Conservation (phyloP, 2,113 vertebrate genomes). For the Cryptotis parvus region DNA sequence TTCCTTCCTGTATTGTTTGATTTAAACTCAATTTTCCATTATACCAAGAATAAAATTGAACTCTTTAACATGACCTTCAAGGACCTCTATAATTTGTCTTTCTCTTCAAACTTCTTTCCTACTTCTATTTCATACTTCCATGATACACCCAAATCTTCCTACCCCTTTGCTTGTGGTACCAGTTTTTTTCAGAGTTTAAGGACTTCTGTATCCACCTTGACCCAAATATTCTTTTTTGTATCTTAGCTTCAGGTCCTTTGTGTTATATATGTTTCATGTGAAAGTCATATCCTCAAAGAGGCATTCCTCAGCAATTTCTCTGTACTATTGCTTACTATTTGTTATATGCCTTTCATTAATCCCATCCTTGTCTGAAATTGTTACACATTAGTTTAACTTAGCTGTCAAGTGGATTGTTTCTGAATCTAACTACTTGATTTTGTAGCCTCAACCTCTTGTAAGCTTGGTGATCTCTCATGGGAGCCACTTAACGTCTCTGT, state of each 20-base stretch:
- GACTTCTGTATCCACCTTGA: neutral
- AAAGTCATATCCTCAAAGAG: neutral
- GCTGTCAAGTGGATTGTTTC: no score
- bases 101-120: neutral
- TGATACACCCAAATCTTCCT: neutral
- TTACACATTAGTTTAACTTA: neutral
- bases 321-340: neutral
- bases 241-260: neutral
- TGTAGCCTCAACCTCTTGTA: neutral
- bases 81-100: neutral
- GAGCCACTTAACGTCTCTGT: neutral
- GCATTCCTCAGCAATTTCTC: neutral
- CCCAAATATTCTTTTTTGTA: neutral
- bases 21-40: neutral
- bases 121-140: accelerated
- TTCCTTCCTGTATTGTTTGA: neutral
- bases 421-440: neutral
- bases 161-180: neutral
- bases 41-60: constrained; percentile 10
- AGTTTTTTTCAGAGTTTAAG: neutral
- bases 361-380: neutral
- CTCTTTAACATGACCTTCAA: neutral
- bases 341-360: neutral
- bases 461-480: neutral
- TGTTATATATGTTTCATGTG: neutral